Percentiles rank a stretch among this genome's conserved stretches.
phyloP scores from a whole-genome alignment of 2,113 vertebrate genomes.

The Varanus komodoensis region DNA sequence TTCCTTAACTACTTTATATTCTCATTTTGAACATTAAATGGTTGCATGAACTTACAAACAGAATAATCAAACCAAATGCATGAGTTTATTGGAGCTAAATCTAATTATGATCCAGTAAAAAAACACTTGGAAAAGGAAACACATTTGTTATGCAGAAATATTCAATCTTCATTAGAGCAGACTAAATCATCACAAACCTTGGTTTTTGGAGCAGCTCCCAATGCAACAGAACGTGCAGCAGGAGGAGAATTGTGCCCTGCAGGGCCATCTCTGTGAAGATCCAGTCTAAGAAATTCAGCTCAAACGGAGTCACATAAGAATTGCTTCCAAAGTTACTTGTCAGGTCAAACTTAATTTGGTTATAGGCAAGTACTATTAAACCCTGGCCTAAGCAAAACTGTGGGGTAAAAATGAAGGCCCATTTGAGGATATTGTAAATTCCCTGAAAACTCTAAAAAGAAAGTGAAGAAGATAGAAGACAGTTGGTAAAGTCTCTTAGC shows the following conservation, averaged over 20 bases:
- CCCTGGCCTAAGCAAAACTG: slow-evolving; percentile 82
- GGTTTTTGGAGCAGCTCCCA: slow-evolving; percentile 64
- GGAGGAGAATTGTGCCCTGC: slow-evolving; percentile 73
- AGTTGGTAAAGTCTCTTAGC: not conserved
- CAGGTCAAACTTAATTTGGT: slow-evolving; percentile 78
- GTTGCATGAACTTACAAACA: not conserved
- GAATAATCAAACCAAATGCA: not conserved
- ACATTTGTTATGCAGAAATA: slow-evolving; percentile 2
- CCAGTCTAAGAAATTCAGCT: slow-evolving; percentile 78
- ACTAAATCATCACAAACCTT: slow-evolving; percentile 62
- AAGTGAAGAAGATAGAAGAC: not conserved
- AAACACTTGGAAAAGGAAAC: not conserved
- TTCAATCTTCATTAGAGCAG: not conserved
- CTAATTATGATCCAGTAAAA: not conserved
- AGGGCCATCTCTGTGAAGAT: slow-evolving; percentile 73
- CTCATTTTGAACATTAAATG: not conserved
- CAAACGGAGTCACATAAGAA: slow-evolving; percentile 77
- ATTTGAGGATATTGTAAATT: slow-evolving; percentile 72
- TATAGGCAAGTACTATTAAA: slow-evolving; percentile 78
- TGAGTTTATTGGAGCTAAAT: not conserved
- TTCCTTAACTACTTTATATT: not conserved
- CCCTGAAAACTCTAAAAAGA: slow-evolving; percentile 73
- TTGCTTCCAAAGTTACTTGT: slow-evolving; percentile 73
- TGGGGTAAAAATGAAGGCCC: slow-evolving; percentile 77
- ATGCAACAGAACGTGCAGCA: slow-evolving; percentile 72